A percentile compares a stretch with the other conserved stretches of the same genome.
phyloP scores from a whole-genome alignment of 2,797 vertebrate genomes.

The Lindbergichthys nudifrons region DNA sequence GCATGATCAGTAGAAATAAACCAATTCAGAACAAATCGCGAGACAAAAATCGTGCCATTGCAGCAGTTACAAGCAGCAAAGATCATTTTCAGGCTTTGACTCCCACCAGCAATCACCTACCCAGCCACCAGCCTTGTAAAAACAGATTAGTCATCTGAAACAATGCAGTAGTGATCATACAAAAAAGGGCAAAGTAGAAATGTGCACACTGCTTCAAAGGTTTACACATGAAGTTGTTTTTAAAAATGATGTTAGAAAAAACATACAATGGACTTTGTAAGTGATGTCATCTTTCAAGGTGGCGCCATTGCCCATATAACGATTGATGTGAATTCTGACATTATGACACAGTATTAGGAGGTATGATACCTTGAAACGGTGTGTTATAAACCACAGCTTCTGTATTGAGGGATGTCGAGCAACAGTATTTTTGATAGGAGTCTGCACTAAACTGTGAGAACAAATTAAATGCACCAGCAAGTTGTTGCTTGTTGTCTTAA shows the following conservation, averaged over 20 bases:
- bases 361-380: conserved; percentile 14
- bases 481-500: conserved; percentile 10
- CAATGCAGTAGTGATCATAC: not conserved
- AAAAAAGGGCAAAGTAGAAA: not conserved
- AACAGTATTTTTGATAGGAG: not conserved
- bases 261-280: too few relatives aligned
- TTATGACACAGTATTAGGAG: not conserved
- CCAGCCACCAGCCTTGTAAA: not conserved
- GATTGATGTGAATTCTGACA: not conserved
- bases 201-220: conserved; percentile 5
- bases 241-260: not conserved
- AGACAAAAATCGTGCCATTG: conserved; percentile 4
- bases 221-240: not conserved
- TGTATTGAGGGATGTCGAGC: conserved; percentile 11
- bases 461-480: conserved; percentile 24
- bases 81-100: conserved; percentile 21
- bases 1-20: not conserved
- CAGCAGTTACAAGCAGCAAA: conserved; percentile 10
- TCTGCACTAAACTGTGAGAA: not conserved
- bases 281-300: not conserved
- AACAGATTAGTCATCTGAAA: not conserved
- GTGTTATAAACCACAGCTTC: conserved; percentile 18
- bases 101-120: not conserved
- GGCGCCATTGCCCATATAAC: not conserved
- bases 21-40: conserved; percentile 25